phyloP scores from a whole-genome alignment of 2,113 vertebrate species.

The Nycticebus coucang region DNA sequence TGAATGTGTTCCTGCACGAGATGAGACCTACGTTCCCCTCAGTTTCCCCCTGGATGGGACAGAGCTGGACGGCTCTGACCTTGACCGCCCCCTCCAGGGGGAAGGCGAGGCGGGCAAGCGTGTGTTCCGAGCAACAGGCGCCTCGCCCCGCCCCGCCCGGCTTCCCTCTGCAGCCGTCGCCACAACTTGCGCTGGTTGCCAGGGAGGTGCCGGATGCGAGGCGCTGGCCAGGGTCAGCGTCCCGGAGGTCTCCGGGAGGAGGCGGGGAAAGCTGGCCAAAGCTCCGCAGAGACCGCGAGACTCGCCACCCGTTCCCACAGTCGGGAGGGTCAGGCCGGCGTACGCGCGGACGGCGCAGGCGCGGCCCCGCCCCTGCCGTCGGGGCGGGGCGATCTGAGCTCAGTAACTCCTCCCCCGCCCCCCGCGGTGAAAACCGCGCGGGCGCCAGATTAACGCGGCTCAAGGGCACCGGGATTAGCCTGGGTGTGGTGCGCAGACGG shows the following conservation, averaged over 20 bases:
- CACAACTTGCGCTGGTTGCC: not conserved
- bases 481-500: not conserved
- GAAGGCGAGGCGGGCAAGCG: too few species aligned
- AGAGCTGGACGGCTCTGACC: too few species aligned
- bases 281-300: fast-evolving
- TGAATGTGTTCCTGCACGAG: not conserved
- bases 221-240: not conserved
- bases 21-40: not conserved
- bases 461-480: not conserved
- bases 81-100: too few species aligned
- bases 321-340: fast-evolving
- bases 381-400: fast-evolving
- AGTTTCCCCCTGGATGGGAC: not conserved
- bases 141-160: too few species aligned
- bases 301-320: fast-evolving
- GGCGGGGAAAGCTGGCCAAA: not conserved
- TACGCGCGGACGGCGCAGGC: too few species aligned
- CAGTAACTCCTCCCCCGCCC: fast-evolving
- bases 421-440: fast-evolving
- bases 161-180: not conserved
- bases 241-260: fast-evolving
- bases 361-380: fast-evolving
- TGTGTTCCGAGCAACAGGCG: too few species aligned
- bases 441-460: not conserved
- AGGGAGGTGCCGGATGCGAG: not conserved